These are phyloP conservation scores for Chlorodrepanis virens DNA, from an alignment of 2,113 vertebrate species.

Conservation along the genomic window DNA sequence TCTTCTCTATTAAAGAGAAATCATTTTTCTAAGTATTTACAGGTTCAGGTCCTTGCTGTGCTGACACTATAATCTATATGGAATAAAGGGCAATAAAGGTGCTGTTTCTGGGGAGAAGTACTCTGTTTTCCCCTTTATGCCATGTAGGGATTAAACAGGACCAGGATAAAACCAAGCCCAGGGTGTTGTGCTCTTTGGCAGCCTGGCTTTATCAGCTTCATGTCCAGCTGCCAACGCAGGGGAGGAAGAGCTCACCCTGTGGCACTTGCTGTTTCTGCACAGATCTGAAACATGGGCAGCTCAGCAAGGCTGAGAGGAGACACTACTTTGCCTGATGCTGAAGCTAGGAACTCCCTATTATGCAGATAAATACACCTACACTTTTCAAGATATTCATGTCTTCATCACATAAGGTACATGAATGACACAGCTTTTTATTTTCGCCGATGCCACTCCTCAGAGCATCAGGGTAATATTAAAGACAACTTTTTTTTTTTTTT, in stretches of 20 bases:
- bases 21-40: neutral
- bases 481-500: neutral
- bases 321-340: neutral
- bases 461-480: neutral
- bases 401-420: neutral
- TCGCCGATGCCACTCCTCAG: neutral
- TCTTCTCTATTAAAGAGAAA: neutral
- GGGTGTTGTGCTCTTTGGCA: neutral
- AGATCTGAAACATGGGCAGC: neutral
- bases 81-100: neutral
- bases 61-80: neutral
- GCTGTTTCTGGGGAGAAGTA: neutral
- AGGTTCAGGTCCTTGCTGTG: neutral
- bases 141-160: neutral
- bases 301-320: neutral
- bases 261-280: neutral
- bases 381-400: neutral
- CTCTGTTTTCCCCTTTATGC: neutral
- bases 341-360: neutral
- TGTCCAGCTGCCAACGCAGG: rapidly evolving
- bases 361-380: neutral
- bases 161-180: too few relatives aligned
- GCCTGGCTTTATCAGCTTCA: neutral
- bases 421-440: neutral
- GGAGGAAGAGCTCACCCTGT: neutral